phyloP scores from a whole-genome alignment of 2,113 vertebrate genomes.

The Corvus cornix region DNA sequence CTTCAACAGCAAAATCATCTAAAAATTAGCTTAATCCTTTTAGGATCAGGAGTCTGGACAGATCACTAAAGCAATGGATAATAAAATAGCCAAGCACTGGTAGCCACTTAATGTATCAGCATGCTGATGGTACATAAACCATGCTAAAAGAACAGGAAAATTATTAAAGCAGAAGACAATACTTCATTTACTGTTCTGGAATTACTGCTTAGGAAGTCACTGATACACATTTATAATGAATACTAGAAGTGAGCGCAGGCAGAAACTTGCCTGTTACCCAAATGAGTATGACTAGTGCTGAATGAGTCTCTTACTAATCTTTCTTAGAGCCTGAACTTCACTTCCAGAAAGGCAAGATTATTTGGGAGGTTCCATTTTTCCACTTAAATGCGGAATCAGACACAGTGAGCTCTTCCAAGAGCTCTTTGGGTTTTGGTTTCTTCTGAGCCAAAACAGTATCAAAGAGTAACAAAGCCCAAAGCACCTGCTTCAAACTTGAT shows the following conservation, averaged over 20 bases:
- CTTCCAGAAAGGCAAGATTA: constrained; percentile 12
- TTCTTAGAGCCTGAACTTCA: not conserved
- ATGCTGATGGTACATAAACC: not conserved
- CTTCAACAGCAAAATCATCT: not conserved
- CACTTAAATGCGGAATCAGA: constrained; percentile 7
- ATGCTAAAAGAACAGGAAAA: constrained; percentile 22
- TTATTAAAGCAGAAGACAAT: not conserved
- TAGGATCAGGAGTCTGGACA: not conserved
- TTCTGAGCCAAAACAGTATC: not conserved
- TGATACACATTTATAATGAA: not conserved
- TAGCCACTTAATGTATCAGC: not conserved
- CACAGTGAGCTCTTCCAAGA: not conserved
- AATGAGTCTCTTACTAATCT: constrained; percentile 21
- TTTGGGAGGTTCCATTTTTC: not conserved
- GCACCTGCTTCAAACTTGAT: not conserved
- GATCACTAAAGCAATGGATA: not conserved
- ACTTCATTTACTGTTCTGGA: constrained; percentile 1
- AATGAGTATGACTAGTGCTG: constrained; percentile 11
- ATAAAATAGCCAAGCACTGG: not conserved
- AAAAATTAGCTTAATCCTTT: not conserved
- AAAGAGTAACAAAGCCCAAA: not conserved
- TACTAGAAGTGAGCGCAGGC: not conserved
- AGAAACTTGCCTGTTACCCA: constrained; percentile 27
- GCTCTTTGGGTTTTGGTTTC: not conserved
- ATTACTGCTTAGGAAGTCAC: constrained; percentile 18